These are phyloP conservation scores for Python bivittatus DNA, from an alignment of 2,113 vertebrate species.

Conservation along the genomic window DNA sequence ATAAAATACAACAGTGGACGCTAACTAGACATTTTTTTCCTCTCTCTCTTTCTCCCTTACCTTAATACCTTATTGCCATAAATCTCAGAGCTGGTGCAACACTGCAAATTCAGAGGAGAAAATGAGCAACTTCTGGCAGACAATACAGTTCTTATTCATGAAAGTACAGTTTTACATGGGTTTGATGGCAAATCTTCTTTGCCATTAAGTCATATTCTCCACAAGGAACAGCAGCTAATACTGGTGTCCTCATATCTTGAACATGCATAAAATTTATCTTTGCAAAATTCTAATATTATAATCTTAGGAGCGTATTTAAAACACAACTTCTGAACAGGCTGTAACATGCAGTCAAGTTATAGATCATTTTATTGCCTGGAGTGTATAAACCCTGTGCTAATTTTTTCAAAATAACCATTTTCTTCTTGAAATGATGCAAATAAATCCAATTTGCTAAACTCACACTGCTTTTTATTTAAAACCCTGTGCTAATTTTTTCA, in stretches of 20 bases:
- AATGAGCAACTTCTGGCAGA: neutral
- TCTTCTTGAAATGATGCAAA: neutral
- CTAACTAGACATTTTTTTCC: neutral
- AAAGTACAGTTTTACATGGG: neutral
- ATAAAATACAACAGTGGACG: slow-evolving; percentile 5
- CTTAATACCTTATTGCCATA: neutral
- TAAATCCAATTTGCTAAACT: neutral
- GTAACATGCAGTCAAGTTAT: neutral
- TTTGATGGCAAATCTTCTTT: neutral
- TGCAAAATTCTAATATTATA: neutral
- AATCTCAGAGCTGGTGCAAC: neutral
- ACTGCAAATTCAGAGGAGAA: neutral
- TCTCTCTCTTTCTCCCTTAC: neutral
- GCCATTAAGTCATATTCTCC: neutral
- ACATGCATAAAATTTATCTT: neutral
- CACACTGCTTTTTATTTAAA: neutral
- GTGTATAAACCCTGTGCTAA: neutral
- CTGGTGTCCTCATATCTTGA: neutral
- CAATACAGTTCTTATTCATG: neutral
- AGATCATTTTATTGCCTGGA: neutral
- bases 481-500: too few species aligned
- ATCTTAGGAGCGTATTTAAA: neutral
- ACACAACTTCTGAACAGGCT: neutral
- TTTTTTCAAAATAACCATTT: neutral
- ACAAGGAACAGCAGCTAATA: neutral